These are phyloP conservation scores for Diploscapter pachys DNA, from an alignment of 1,140 invertebrate species.

Conservation along the genomic window DNA sequence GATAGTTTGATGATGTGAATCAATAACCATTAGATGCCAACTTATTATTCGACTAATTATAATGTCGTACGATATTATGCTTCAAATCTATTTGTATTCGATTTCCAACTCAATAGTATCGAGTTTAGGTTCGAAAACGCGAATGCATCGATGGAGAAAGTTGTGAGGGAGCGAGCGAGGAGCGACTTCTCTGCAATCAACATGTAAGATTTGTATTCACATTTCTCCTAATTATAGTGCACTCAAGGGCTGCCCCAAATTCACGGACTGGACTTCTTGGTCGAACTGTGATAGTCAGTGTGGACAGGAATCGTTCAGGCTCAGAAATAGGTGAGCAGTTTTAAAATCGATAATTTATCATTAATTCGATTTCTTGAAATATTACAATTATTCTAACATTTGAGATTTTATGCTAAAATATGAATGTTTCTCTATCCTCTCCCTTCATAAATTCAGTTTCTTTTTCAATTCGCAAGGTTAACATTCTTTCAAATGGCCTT, in stretches of 20 bases:
- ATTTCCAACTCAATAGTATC: not conserved
- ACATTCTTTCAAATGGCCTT: not conserved
- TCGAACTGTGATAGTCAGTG: constrained; percentile 27
- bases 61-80: too few species aligned
- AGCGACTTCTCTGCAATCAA: constrained; percentile 32
- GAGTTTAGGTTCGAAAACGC: constrained; percentile 67
- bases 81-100: not conserved
- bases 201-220: not conserved
- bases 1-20: too few species aligned
- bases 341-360: not conserved
- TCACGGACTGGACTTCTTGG: constrained; percentile 37
- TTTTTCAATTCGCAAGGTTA: not conserved
- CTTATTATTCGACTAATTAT: too few species aligned
- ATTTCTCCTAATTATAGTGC: too few species aligned
- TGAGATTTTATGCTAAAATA: too few species aligned
- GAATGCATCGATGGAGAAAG: constrained; percentile 59
- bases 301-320: constrained; percentile 35
- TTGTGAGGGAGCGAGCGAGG: constrained; percentile 30
- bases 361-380: not conserved
- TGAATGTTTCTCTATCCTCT: too few species aligned
- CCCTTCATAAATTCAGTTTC: not conserved
- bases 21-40: too few species aligned
- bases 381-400: constrained; percentile 2
- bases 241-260: constrained; percentile 23
- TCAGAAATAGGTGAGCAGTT: constrained; percentile 30